Base-by-base conservation (phyloP, 2,888 invertebrate genomes). In the Diarsia rubi region DNA sequence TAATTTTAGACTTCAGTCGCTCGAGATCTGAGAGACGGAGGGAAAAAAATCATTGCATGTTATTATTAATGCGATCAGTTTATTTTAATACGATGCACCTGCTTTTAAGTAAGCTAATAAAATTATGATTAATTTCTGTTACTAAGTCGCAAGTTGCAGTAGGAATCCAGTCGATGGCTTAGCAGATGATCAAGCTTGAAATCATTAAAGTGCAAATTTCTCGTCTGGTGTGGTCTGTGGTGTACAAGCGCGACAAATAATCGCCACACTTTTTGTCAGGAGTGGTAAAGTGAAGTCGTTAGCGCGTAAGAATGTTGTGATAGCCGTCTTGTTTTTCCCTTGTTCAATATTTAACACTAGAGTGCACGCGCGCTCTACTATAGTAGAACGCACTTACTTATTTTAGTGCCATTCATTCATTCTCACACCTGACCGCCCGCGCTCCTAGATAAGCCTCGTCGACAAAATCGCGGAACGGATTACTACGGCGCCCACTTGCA, bases 1-100 rank as follows among this genome's bases (percentile, higher is more conserved):
- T 88, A 90, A 89, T 89, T 88, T 89, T 86, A 89, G 82, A 91
- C 90, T 88, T 90, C 89, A 91, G 86, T 88, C 89, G 88, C 73
- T 75, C 68, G 71, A 91, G 89, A 92, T 92, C 92, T 91, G 84
- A 91, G 89, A 89, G 84, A 80, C 74, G 79, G 73, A 85, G 84
- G 83, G 82, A 84, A 87, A 86, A 78, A 86, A 74, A 85, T 85
- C 79, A 88, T 85, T 79, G 75, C 82, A 75, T 87, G 85, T 90
- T 88, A 88, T 88, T 86, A 76, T 85, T 81, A 79, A 78, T 74
- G 57, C 79, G 69, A 85, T 81, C 85, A 66, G 78, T 78, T 68
- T 74, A 78, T 83, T 88, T 81, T 83, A 79, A 81, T 87, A 83
- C 45, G 63, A 75, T 82, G 74, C 87, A 82, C 79, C 86, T 88